phyloP scores from a whole-genome alignment of 1,140 invertebrate genomes.

The Paracyclopina nana region DNA sequence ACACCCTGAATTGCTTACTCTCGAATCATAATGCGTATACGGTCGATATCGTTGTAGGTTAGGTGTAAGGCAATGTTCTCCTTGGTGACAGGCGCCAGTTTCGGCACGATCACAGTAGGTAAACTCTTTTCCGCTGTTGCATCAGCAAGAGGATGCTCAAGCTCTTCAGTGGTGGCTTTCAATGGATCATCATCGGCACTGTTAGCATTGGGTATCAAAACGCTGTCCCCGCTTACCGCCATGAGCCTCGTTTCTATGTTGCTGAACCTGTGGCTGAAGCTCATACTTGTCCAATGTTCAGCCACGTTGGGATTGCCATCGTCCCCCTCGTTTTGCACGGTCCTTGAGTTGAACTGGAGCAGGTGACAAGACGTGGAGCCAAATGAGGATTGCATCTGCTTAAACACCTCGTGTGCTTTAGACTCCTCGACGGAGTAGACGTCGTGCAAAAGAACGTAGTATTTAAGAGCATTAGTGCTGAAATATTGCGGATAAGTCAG shows the following conservation, averaged over 20 bases:
- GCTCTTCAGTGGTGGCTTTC: neutral
- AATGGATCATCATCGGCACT: neutral
- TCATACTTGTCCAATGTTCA: neutral
- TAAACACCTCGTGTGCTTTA: neutral
- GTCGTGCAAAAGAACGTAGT: neutral
- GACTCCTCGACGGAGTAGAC: neutral
- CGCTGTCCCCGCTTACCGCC: neutral
- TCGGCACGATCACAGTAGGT: neutral
- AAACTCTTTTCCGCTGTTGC: neutral
- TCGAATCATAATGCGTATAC: constrained; percentile 57
- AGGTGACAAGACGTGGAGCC: neutral
- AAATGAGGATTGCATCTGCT: neutral
- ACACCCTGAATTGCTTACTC: constrained; percentile 35
- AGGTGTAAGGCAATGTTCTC: constrained; percentile 33
- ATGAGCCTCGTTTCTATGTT: neutral
- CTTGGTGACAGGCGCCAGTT: neutral
- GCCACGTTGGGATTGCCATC: neutral
- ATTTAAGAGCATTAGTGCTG: neutral
- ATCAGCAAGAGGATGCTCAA: neutral
- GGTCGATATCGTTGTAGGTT: constrained; percentile 56
- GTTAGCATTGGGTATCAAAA: neutral
- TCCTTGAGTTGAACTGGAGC: neutral
- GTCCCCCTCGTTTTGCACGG: neutral
- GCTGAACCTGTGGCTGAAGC: neutral
- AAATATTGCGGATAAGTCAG: constrained; percentile 1